phyloP scores from a whole-genome alignment of 2,888 invertebrate genomes.

The Iselma pallidipennis region DNA sequence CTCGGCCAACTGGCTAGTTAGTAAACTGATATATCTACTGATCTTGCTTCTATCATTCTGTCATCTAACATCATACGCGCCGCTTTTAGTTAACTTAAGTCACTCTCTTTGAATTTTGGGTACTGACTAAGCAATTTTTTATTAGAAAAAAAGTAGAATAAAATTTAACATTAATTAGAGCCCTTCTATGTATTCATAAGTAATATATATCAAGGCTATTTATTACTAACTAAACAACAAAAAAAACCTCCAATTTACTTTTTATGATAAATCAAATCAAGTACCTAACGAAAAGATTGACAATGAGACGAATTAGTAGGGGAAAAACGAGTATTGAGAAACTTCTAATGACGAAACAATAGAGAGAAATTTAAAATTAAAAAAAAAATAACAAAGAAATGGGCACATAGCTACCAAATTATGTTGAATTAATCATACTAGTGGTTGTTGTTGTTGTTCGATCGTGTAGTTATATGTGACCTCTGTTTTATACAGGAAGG shows the following conservation, averaged over 20 bases:
- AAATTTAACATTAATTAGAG: slow-evolving; percentile 18
- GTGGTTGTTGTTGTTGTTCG: slow-evolving; percentile 14
- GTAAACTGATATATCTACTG: slow-evolving; percentile 33
- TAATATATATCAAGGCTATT: slow-evolving; percentile 13
- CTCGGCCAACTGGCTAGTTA: slow-evolving; percentile 35
- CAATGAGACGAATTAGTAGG: slow-evolving; percentile 13
- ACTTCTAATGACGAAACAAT: slow-evolving; percentile 26
- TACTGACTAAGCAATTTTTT: slow-evolving; percentile 13
- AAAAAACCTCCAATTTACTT: slow-evolving; percentile 11
- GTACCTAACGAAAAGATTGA: slow-evolving; percentile 11
- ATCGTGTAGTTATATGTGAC: slow-evolving; percentile 34
- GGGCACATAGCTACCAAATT: slow-evolving; percentile 24
- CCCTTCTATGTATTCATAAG: not conserved
- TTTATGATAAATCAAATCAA: slow-evolving; percentile 22
- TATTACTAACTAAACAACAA: slow-evolving; percentile 15
- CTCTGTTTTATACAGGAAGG: slow-evolving; percentile 37
- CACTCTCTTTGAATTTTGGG: not conserved
- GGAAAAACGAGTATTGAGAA: not conserved
- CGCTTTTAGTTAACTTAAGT: slow-evolving; percentile 17
- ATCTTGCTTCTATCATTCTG: slow-evolving; percentile 34
- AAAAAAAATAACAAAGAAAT: slow-evolving; percentile 12
- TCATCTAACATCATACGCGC: slow-evolving; percentile 37
- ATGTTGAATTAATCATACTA: slow-evolving; percentile 34
- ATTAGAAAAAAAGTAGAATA: too few relatives aligned
- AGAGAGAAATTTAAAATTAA: slow-evolving; percentile 13